phyloP scores from a whole-genome alignment of 2,113 vertebrate genomes.

The Hippocampus guttulatus region DNA sequence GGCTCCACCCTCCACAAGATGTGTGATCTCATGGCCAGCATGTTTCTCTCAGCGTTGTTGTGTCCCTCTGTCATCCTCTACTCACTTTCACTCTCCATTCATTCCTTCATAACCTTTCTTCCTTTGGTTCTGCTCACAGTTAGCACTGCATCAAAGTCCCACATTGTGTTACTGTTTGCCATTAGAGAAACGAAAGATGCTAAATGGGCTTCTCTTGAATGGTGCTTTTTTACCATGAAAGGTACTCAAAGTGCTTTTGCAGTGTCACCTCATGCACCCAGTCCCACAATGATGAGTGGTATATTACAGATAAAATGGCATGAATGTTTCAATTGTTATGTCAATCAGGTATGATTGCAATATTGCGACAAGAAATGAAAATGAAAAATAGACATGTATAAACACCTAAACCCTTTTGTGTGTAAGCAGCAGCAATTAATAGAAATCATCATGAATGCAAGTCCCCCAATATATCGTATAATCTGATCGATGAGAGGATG shows the following conservation, averaged over 20 bases:
- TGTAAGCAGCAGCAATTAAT: background rate
- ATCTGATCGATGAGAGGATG: no score
- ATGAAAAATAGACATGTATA: background rate
- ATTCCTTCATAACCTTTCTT: conserved; percentile 40
- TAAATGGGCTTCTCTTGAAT: conserved; percentile 39
- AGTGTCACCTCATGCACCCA: conserved; percentile 17
- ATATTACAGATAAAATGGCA: background rate
- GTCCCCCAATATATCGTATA: no score
- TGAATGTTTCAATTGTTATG: background rate
- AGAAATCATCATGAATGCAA: background rate
- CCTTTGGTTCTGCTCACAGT: conserved; percentile 21
- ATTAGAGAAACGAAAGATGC: conserved; percentile 45
- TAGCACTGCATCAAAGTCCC: conserved; percentile 28
- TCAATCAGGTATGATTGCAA: background rate
- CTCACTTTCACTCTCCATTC: background rate
- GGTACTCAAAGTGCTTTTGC: conserved; percentile 24
- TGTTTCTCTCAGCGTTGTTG: conserved; percentile 1
- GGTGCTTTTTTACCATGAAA: conserved; percentile 6
- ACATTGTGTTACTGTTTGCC: conserved; percentile 52
- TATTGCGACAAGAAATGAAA: background rate
- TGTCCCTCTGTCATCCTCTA: background rate
- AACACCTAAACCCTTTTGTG: background rate
- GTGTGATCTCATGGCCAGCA: conserved; percentile 5
- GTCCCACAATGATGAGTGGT: conserved; percentile 21
- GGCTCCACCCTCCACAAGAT: conserved; percentile 9